Percentiles rank a stretch among this genome's conserved stretches.
Conservation (phyloP, 1,140 invertebrate genomes). For the Bathynomus jamesi region DNA sequence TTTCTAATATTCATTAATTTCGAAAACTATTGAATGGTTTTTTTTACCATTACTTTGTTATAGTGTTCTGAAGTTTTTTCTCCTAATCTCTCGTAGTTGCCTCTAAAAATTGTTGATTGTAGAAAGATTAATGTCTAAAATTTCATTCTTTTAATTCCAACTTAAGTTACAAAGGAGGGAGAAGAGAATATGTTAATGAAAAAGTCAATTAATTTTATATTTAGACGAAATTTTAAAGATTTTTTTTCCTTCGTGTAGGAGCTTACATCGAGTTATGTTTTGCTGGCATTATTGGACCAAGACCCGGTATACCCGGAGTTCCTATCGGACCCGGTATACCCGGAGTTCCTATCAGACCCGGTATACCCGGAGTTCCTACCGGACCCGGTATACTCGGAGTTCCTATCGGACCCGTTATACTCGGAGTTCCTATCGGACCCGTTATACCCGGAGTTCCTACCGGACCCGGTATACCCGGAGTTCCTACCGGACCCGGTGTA, state of each 20-base stretch:
- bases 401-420: constrained; percentile 4
- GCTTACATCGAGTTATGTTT: too few relatives aligned
- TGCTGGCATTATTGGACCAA: constrained; percentile 3
- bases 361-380: not conserved
- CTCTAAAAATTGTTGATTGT: too few relatives aligned
- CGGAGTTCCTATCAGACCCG: constrained; percentile 9
- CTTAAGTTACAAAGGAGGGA: too few relatives aligned
- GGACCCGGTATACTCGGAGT: not conserved
- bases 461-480: constrained; percentile 15
- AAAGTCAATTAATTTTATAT: too few relatives aligned
- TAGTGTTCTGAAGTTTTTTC: too few relatives aligned
- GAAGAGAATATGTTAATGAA: too few relatives aligned
- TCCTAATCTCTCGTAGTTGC: too few relatives aligned
- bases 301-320: not conserved
- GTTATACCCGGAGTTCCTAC: not conserved
- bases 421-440: not conserved
- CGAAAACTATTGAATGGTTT: not conserved
- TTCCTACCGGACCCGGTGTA: constrained; percentile 4
- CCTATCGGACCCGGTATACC: constrained; percentile 15
- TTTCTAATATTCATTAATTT: too few relatives aligned
- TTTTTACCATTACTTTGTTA: not conserved
- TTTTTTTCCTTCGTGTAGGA: too few relatives aligned
- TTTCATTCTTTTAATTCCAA: too few relatives aligned
- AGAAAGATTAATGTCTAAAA: too few relatives aligned
- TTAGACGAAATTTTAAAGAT: too few relatives aligned